Evolutionary conservation across 2,113 vertebrate genomes (phyloP).

Genomic region (Catharus fuscescens): DNA sequence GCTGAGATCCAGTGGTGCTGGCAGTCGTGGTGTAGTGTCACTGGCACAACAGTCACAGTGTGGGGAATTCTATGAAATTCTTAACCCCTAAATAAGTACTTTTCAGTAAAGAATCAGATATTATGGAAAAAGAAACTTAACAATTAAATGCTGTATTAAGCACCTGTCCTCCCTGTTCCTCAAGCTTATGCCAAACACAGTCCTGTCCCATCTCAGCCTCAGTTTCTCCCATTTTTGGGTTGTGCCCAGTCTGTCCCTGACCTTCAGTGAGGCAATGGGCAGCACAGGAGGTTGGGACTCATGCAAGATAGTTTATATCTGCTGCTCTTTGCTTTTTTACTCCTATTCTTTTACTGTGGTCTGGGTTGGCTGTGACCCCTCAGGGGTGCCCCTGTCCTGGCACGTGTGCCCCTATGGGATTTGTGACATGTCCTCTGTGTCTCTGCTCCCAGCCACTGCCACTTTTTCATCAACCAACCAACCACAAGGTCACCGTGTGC

Average conservation of each 20-base stretch:
- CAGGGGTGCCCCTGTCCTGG: not conserved
- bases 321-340: not conserved
- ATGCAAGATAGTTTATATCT: rapidly evolving
- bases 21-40: not conserved
- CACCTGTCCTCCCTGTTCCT: not conserved
- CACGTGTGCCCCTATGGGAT: not conserved
- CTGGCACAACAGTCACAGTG: rapidly evolving
- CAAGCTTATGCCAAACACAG: not conserved
- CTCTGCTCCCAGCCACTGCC: not conserved
- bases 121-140: not conserved
- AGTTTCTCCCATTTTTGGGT: not conserved
- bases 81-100: not conserved
- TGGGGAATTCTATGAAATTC: not conserved
- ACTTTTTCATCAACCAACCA: not conserved
- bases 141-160: not conserved
- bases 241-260: rapidly evolving
- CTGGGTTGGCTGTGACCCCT: rapidly evolving
- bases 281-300: not conserved
- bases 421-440: not conserved
- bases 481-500: not conserved
- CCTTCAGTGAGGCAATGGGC: not conserved
- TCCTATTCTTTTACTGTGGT: not conserved
- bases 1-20: not conserved
- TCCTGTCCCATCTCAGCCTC: not conserved
- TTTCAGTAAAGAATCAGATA: not conserved